Evolutionary conservation across 2,797 vertebrate species (phyloP), one percentile per base, ranked within the genome.

Genomic region (Syngnathus rostellatus): DNA sequence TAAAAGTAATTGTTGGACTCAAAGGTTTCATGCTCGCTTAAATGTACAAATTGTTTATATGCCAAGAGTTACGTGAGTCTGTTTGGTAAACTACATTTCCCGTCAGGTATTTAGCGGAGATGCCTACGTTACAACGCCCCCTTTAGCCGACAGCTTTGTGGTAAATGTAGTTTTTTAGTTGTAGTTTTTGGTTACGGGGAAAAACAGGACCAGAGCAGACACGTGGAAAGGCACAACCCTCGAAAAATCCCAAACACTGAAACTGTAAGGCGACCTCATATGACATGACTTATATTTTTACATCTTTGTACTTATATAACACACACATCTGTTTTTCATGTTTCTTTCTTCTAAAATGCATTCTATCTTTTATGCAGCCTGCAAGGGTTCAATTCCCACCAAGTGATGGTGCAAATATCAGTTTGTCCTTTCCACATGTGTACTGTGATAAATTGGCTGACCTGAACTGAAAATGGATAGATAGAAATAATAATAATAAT

Each of bases 221-320:
- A 91, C 87, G 86, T 90, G 88, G 87, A 89, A 81, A 75, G 64
- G 50, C 68, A 70, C 61, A 73, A 68, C n/a, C 64, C 58, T 65
- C 21, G 14, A 8, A 54, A 37, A 61, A 61, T 45, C 70, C 19
- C 68, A 9, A 57, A 41, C 62, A 41, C 41, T 53, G n/a, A 53
- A 16, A 37, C 14, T 17, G 12, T 25, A 25, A 11, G 21, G 10
- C 8, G 3, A 23, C 10, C 31, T 31, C 53, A 1, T 25, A 10
- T 58, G 14, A 53, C 50, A 21, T 23, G 8, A 31, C 8, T 9
- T 50, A n/a, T 50, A n/a, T 50, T 50, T 50, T 50, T 16, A 17
- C 45, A 17, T 43, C 11, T 16, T 48, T 48, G 16, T 19, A 50
- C 5, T n/a, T 8, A 9, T 50, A 50, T 6, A 50, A 50, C 17